phyloP scores from a whole-genome alignment of 30 jellyfish, hydroid and myxozoan genomes.

The Aurelia aurita region DNA sequence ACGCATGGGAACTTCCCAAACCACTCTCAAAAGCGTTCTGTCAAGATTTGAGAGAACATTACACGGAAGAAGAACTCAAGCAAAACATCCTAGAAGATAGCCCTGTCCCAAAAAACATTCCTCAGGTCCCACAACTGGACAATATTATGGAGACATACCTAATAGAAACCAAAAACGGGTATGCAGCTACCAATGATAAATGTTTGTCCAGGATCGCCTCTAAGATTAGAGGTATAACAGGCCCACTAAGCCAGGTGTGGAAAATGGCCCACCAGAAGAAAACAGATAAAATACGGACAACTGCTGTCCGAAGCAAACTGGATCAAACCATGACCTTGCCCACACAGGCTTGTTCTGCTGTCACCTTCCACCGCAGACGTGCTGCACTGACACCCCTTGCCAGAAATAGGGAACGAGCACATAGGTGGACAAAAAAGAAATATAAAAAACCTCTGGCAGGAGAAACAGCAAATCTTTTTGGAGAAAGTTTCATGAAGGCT shows the following conservation, averaged over 20 bases:
- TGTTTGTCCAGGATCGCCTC: neutral
- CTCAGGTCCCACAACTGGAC: neutral
- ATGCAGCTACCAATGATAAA: neutral
- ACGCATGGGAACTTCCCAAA: neutral
- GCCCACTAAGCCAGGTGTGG: constrained; percentile 2
- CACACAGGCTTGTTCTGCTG: too few species aligned
- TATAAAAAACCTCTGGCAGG: neutral
- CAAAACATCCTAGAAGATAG: too few species aligned
- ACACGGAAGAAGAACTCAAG: neutral
- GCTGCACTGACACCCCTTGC: too few species aligned
- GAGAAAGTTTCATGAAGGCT: neutral
- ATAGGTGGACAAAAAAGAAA: neutral
- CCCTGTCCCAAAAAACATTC: neutral
- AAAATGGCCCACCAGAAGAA: constrained; percentile 4
- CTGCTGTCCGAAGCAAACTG: too few species aligned
- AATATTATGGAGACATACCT: neutral
- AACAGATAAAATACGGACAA: neutral
- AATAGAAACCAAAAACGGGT: neutral
- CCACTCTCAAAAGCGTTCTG: neutral
- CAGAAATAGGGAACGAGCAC: neutral
- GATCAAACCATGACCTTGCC: too few species aligned
- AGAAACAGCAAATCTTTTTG: neutral
- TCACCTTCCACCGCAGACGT: too few species aligned
- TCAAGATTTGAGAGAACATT: neutral
- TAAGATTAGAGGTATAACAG: neutral